These are phyloP conservation scores for Calliphora vicina DNA, from an alignment of 1,140 invertebrate genomes.

Conservation along the genomic window DNA sequence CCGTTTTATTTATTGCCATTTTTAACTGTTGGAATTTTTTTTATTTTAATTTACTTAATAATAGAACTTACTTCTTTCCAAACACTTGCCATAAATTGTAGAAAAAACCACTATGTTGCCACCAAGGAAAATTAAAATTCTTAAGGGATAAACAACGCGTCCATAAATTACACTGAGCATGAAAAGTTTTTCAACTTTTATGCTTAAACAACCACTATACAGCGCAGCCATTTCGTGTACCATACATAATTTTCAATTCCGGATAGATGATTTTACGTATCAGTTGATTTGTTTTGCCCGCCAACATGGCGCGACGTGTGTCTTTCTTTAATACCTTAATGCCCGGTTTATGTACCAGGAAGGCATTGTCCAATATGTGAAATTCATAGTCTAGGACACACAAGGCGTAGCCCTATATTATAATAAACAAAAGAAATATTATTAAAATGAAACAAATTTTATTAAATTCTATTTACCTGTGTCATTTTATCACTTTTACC, in stretches of 20 bases:
- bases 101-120: background rate
- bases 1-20: background rate
- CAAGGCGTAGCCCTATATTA: slow-evolving; percentile 79
- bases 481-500: slow-evolving; percentile 94
- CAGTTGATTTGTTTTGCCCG: slow-evolving; percentile 79
- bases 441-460: slow-evolving; percentile 36
- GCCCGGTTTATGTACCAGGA: slow-evolving; percentile 86
- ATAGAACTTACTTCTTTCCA: background rate
- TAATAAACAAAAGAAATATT: slow-evolving; percentile 54
- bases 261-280: slow-evolving; percentile 84
- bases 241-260: slow-evolving; percentile 84
- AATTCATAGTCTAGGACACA: slow-evolving; percentile 90
- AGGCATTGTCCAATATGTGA: slow-evolving; percentile 88
- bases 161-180: slow-evolving; percentile 12
- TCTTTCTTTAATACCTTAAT: slow-evolving; percentile 84
- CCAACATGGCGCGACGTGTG: slow-evolving; percentile 75
- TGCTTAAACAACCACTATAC: slow-evolving; percentile 70
- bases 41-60: background rate
- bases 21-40: background rate
- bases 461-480: slow-evolving; percentile 72
- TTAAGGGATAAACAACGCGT: background rate
- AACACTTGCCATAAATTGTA: background rate
- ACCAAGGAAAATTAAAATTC: background rate
- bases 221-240: slow-evolving; percentile 79
- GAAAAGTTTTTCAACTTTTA: slow-evolving; percentile 52